Base-by-base conservation (phyloP, 2,888 invertebrate genomes). In the Eupithecia tripunctaria region DNA sequence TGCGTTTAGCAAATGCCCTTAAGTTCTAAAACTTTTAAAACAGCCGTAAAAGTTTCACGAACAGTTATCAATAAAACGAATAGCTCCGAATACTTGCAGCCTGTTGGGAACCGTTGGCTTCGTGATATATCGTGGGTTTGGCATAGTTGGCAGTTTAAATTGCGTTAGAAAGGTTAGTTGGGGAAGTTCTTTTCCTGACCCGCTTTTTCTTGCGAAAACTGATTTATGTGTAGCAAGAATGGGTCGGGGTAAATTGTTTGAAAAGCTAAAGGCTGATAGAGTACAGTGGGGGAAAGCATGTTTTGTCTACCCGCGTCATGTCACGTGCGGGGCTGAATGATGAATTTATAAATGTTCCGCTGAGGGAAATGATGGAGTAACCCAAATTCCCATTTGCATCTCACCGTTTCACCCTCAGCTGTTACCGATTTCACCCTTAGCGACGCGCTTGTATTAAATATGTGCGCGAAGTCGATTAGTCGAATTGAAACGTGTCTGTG, bases 11-110 rank as follows among this genome's bases (percentile, higher is more conserved):
- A 10, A 25, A 6, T 12, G 21, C 67, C 63, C 14, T 67, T 8
- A 71, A 67, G 63, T 51, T 63, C 14, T 47, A 10, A 8, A 51
- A 71, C 71, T 56, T 71, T 67, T 71, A 56, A 56, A 25, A 56
- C 25, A 56, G 25, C 14, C 56, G 12, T 56, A 14, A 12, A 60
- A 60, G 60, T 60, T 29, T 60, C 60, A 68, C 67, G 51, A 59
- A 59, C 29, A 59, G 38, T 27, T 65, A 72, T 68, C 43, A 68
- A 65, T 72, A 65, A 68, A 41, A 68, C 12, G 32, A 72, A 72
- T 68, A 68, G 72, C 65, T 68, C 10, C 25, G 25, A 56, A 56
- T 56, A 25, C 60, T 18, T 29, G 36, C 65, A 4, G 36, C 66
- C 32, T 69, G 62, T 73, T 51, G 62, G 62, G n/a, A 66, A 69